Base-by-base conservation (phyloP, 2,113 vertebrate species). In the Peromyscus californicus region DNA sequence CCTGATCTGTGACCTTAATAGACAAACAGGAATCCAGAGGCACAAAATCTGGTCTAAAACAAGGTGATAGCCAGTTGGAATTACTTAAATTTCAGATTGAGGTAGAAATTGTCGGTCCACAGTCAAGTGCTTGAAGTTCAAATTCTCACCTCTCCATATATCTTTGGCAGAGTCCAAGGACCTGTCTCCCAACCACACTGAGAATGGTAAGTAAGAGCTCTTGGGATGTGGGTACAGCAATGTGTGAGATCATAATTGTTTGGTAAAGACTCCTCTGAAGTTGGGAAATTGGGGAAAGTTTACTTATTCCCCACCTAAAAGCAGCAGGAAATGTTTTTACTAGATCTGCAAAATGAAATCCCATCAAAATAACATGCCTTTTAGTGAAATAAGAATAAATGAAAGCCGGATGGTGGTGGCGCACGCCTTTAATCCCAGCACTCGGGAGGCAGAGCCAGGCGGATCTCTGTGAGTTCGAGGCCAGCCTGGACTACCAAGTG, bases 231-330 rank as follows among this genome's bases (percentile, higher is more conserved):
- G n/a, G 17, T 45, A 75, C 5, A 12, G 4, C 22, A 42, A 75
- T 3, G 39, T 45, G 10, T 45, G 22, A 75, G 5, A 75, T 26
- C 39, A 75, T 24, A 26, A 42, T 42, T 21, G 21, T 9, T 75
- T 42, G 3, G 39, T 76, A 3, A 75, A 42, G n/a, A n/a, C 19
- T 42, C 72, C 2, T 24, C 21, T 42, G 39, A 39, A 42, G 7
- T 42, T 75, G n/a, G 21, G 0, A 45, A 76, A 29, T 5, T 29
- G 2, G 1, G n/a, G 2, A 7, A 54, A 13, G 3, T n/a, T 33
- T 51, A 57, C 7, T 80, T 80, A 1, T 1, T 54, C 6, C 3
- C 26, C 31, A 17, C 16, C 51, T 8, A 54, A 1, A 54, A 54
- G 3, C 17, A n/a, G 2, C 19, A n/a, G 31, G 16, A 57, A 12